Evolutionary conservation across 2,888 invertebrate species (phyloP).

Genomic region (Leucophora obtusa): DNA sequence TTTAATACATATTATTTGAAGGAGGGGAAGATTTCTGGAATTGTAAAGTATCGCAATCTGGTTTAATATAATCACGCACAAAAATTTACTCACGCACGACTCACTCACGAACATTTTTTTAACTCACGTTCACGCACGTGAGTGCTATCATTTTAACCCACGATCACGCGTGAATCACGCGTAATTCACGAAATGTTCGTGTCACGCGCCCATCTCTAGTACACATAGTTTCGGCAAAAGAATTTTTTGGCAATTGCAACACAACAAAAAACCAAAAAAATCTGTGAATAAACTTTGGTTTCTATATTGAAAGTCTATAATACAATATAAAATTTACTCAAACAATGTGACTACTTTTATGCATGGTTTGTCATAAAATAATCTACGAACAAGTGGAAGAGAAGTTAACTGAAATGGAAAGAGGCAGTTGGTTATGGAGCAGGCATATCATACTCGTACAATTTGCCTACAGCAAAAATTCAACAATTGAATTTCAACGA

Average conservation of each 20-base stretch:
- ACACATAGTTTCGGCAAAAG: slow-evolving; percentile 30
- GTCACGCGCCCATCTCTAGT: too few species aligned
- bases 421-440: background rate
- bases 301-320: slow-evolving; percentile 36
- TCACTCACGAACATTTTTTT: too few species aligned
- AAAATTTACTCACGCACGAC: too few species aligned
- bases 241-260: slow-evolving; percentile 25
- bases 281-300: slow-evolving; percentile 33
- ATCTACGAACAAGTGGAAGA: background rate
- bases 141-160: too few species aligned
- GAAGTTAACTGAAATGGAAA: background rate
- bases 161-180: too few species aligned
- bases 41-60: too few species aligned
- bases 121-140: too few species aligned
- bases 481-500: slow-evolving; percentile 53
- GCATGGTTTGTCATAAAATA: background rate
- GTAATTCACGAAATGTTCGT: too few species aligned
- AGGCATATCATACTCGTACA: slow-evolving; percentile 26
- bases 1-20: too few species aligned
- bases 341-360: slow-evolving; percentile 40
- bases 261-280: slow-evolving; percentile 4
- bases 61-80: too few species aligned
- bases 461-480: slow-evolving; percentile 48
- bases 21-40: too few species aligned
- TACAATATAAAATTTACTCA: slow-evolving; percentile 39